Base-by-base conservation (phyloP, 1,140 invertebrate species). In the Pseudomyrmex dendroicus region DNA sequence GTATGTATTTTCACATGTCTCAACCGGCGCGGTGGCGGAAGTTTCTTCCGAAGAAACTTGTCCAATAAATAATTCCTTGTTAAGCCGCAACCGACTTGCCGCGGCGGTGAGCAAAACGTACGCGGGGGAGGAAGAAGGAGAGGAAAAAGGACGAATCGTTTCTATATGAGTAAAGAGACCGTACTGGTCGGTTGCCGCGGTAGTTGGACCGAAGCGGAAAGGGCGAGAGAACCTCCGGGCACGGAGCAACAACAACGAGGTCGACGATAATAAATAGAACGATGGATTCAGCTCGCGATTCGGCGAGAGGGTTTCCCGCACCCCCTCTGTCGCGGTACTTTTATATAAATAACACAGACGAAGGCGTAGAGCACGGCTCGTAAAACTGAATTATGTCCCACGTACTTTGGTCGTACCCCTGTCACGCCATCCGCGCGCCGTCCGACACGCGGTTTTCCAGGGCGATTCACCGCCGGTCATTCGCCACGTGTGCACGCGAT, bases 371-470 rank as follows among this genome's bases (percentile, higher is more conserved):
- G 78, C 17, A 44, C 63, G 73, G 76, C 80, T 91, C 89, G 84
- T 90, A 90, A 90, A 91, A 88, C 67, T 89, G 87, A 91, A 90
- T 91, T 86, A 90, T 91, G 84, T 80, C 70, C 86, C 67, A 86
- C 74, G 17, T 73, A 73, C 72, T 50, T 62, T n/a, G 50, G 17
- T 50, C 73, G 50, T 62, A 17, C 46, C n/a, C 35, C 68, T 48
- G 61, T 52, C 35, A 80, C 68, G 54, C 66, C 13, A 22, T 17
- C 48, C 73, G 62, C 73, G 15, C 73, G 15, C 35, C 17, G 20
- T 67, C n/a, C 56, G 44, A 59, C 57, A 17, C 62, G 78, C 73
- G 80, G 61, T 82, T 73, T 64, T 56, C 48, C 46, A 67, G 8
- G 8, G 54, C 66, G 76, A 59, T 74, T 85, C 73, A 64, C 44